These are phyloP conservation scores for Eueides isabella DNA, from an alignment of 1,140 invertebrate species.

Conservation along the genomic window DNA sequence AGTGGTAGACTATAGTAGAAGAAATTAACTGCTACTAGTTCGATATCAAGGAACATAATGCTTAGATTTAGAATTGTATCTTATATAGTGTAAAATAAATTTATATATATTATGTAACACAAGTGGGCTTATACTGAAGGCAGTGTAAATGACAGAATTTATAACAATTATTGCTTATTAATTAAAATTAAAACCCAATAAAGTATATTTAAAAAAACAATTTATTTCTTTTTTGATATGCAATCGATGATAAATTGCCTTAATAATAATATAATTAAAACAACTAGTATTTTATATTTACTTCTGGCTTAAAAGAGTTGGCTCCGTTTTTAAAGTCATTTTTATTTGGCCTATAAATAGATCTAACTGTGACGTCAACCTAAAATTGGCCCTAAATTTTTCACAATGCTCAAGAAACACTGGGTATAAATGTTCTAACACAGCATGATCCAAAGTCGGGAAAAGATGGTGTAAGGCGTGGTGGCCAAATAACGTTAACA, in stretches of 20 bases:
- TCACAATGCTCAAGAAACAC: constrained; percentile 86
- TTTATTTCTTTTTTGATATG: too few relatives aligned
- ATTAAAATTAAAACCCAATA: too few relatives aligned
- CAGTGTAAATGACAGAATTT: too few relatives aligned
- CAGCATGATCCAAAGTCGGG: constrained; percentile 90
- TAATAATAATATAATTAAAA: too few relatives aligned
- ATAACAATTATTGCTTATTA: too few relatives aligned
- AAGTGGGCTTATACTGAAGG: too few relatives aligned
- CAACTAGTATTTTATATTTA: background rate
- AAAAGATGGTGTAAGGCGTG: constrained; percentile 91
- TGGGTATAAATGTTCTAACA: constrained; percentile 85
- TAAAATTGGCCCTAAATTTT: constrained; percentile 85
- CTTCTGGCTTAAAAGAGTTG: constrained; percentile 36
- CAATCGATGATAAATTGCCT: too few relatives aligned
- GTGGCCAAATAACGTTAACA: constrained; percentile 89
- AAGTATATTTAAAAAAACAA: too few relatives aligned
- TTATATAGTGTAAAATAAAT: too few relatives aligned
- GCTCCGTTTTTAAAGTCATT: constrained; percentile 57
- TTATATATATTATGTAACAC: too few relatives aligned
- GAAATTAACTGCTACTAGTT: background rate
- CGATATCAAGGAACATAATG: background rate
- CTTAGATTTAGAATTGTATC: background rate
- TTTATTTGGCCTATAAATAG: constrained; percentile 87
- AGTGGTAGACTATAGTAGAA: background rate
- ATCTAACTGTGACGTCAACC: constrained; percentile 83